Conservation (phyloP, 2,113 vertebrate species). For the Prinia subflava region DNA sequence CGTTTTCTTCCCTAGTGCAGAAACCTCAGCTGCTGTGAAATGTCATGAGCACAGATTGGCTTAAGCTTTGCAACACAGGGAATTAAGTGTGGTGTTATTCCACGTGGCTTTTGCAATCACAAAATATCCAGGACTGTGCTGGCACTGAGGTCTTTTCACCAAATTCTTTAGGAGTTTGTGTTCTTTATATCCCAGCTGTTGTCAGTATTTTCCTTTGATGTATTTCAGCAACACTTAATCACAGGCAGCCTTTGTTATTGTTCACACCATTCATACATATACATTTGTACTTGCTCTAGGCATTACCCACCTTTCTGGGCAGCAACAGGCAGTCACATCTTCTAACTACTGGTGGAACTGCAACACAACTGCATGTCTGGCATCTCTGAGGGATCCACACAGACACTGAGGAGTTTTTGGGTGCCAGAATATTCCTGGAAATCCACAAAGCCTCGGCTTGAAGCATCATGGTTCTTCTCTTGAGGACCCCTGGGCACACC, state of each 20-base stretch:
- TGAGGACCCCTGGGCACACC: background rate
- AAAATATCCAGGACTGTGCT: background rate
- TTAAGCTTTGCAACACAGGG: background rate
- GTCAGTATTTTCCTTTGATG: background rate
- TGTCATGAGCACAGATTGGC: background rate
- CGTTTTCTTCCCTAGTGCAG: background rate
- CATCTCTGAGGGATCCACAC: background rate
- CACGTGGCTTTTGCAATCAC: background rate
- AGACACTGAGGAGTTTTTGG: background rate
- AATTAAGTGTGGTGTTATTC: background rate
- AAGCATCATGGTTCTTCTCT: background rate
- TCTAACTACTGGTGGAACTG: background rate
- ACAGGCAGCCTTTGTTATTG: background rate
- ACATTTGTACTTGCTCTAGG: background rate
- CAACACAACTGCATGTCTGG: background rate
- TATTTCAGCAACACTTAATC: background rate
- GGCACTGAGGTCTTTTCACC: background rate
- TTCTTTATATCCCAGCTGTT: background rate
- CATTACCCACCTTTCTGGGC: background rate
- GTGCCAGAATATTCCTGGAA: background rate
- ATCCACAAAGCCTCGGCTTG: background rate
- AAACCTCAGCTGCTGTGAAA: slow-evolving; percentile 6
- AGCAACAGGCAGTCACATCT: background rate
- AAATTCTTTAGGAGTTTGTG: background rate
- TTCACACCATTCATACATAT: background rate